phyloP scores from a whole-genome alignment of 2,888 invertebrate species.

The Protonemura montana region DNA sequence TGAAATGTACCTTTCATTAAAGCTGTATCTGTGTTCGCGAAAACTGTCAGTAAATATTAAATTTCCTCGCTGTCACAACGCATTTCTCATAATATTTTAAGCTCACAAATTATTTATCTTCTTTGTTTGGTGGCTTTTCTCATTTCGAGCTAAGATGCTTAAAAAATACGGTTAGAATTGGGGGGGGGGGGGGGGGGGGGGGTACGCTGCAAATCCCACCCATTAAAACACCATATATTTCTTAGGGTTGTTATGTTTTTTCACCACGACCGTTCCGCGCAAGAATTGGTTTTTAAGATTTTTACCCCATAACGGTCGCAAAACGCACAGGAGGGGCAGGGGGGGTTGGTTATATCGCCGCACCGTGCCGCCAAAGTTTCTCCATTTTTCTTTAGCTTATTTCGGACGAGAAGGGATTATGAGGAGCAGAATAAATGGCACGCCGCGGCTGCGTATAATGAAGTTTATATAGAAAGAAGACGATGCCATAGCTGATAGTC shows the following conservation, averaged over 20 bases:
- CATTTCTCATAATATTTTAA: background rate
- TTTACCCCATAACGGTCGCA: background rate
- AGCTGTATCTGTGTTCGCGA: too few relatives aligned
- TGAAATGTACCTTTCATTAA: too few relatives aligned
- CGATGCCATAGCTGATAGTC: background rate
- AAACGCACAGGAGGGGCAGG: too few relatives aligned
- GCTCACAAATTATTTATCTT: background rate
- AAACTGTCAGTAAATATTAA: too few relatives aligned
- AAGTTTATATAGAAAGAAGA: conserved; percentile 30
- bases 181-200: too few relatives aligned
- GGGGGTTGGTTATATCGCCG: too few relatives aligned
- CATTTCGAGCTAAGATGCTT: too few relatives aligned
- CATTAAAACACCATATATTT: background rate
- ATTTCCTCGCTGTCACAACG: too few relatives aligned
- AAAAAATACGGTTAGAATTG: too few relatives aligned
- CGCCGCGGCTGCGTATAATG: conserved; percentile 33
- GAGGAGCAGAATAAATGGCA: conserved; percentile 34
- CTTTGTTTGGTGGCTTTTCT: background rate
- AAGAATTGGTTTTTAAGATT: background rate
- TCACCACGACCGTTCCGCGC: background rate
- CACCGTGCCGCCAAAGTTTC: background rate
- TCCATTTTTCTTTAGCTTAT: background rate
- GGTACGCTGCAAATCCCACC: background rate
- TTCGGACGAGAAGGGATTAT: conserved; percentile 20
- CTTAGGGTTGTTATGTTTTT: background rate